A percentile compares a stretch with the other conserved stretches of the same genome.
phyloP scores from a whole-genome alignment of 2,888 invertebrate species.

The Diploptera punctata region DNA sequence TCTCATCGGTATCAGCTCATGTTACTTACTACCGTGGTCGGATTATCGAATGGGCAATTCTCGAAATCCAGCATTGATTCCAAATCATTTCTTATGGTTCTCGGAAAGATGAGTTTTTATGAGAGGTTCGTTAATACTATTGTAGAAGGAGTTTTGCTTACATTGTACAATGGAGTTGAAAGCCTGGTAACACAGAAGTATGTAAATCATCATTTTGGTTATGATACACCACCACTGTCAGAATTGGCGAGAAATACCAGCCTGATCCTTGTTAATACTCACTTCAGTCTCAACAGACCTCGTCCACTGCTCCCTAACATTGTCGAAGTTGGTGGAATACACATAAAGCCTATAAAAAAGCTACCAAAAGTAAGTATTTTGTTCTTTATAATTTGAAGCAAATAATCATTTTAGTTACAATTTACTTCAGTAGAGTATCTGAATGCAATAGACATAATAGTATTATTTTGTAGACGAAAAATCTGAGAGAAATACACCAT shows the following conservation, averaged over 20 bases:
- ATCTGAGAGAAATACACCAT: too few relatives aligned
- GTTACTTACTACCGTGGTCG: constrained; percentile 64
- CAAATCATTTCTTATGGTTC: constrained; percentile 54
- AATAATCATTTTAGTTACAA: too few relatives aligned
- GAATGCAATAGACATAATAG: too few relatives aligned
- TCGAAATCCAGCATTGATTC: constrained; percentile 64
- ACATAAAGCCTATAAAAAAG: constrained; percentile 26
- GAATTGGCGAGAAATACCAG: constrained; percentile 63
- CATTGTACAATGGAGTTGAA: constrained; percentile 49
- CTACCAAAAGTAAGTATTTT: constrained; percentile 33
- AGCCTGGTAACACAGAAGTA: constrained; percentile 25
- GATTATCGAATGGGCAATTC: constrained; percentile 64
- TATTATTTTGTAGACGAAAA: too few relatives aligned
- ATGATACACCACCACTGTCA: constrained; percentile 60
- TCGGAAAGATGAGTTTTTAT: constrained; percentile 28
- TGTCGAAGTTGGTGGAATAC: constrained; percentile 33
- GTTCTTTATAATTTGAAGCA: too few relatives aligned
- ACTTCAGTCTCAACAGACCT: constrained; percentile 64
- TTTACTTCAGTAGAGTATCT: too few relatives aligned
- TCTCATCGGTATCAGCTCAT: constrained; percentile 57
- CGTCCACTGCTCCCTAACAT: constrained; percentile 45
- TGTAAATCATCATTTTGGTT: constrained; percentile 42
- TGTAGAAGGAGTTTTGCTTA: constrained; percentile 42
- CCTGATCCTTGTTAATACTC: constrained; percentile 65
- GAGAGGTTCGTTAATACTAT: constrained; percentile 26